Percentiles rank a stretch among this genome's conserved stretches.
Evolutionary conservation across 2,113 vertebrate genomes (phyloP).

Genomic region (Callionymus lyra): DNA sequence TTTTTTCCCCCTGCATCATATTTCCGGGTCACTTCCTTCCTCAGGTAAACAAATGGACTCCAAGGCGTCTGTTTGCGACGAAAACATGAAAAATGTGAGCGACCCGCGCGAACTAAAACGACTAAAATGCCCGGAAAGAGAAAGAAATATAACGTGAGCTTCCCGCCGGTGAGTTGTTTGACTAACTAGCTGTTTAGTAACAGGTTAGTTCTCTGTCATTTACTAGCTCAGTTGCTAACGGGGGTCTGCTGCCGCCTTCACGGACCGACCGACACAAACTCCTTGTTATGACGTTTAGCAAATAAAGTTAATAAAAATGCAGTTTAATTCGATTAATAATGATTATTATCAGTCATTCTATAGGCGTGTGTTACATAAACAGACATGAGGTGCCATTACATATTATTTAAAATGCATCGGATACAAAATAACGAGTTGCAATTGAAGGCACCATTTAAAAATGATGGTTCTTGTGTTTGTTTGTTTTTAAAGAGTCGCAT

Average conservation of each 20-base stretch:
- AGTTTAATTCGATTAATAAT: neutral
- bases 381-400: too few species aligned
- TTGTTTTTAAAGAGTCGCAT: slow-evolving; percentile 52
- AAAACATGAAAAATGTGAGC: slow-evolving; percentile 43
- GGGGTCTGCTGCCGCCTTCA: slow-evolving; percentile 19
- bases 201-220: too few species aligned
- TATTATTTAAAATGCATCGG: too few species aligned
- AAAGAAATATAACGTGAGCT: slow-evolving; percentile 59
- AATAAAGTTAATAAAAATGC: too few species aligned
- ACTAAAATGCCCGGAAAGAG: slow-evolving; percentile 59
- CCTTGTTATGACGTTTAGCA: neutral
- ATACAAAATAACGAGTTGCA: neutral
- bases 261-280: neutral
- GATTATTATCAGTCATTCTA: too few species aligned
- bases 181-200: accelerated
- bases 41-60: slow-evolving; percentile 66
- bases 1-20: neutral
- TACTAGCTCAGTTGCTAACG: neutral
- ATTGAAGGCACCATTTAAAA: slow-evolving; percentile 5
- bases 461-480: neutral
- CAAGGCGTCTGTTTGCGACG: slow-evolving; percentile 10
- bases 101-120: slow-evolving; percentile 4
- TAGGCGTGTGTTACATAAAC: too few species aligned
- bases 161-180: slow-evolving; percentile 60
- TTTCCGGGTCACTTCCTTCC: slow-evolving; percentile 36